Conservation (phyloP, 2,113 vertebrate genomes). For the Promerops cafer region DNA sequence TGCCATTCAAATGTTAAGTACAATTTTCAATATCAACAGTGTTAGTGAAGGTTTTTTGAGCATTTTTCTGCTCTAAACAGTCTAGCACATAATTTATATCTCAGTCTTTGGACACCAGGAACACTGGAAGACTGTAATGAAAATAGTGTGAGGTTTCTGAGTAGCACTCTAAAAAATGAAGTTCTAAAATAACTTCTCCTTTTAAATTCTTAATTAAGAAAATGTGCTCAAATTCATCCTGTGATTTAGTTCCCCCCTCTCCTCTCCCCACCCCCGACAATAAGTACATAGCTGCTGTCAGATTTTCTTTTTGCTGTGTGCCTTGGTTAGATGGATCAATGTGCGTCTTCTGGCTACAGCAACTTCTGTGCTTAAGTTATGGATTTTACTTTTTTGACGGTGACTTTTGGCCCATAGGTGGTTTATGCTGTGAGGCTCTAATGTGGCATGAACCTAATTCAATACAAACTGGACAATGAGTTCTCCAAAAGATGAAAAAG, state of each 20-base stretch:
- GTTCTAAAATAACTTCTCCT: neutral
- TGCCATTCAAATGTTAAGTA: neutral
- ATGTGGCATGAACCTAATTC: neutral
- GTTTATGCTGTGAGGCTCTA: neutral
- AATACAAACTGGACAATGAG: neutral
- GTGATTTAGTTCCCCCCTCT: neutral
- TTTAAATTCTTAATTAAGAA: neutral
- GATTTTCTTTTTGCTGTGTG: neutral
- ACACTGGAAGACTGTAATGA: neutral
- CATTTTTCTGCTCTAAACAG: neutral
- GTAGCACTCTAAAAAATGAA: neutral
- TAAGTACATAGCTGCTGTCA: neutral
- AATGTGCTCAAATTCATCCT: neutral
- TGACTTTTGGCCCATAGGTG: neutral
- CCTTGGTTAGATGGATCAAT: neutral
- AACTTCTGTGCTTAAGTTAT: neutral
- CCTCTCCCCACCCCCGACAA: fast-evolving
- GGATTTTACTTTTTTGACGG: neutral
- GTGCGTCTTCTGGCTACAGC: neutral
- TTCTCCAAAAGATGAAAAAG: neutral
- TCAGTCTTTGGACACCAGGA: neutral
- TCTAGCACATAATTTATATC: neutral
- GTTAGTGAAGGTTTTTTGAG: neutral
- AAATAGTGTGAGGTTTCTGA: neutral
- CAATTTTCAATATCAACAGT: neutral